Evolutionary conservation across 2,113 vertebrate species (phyloP).

Genomic region (Eretmochelys imbricata): DNA sequence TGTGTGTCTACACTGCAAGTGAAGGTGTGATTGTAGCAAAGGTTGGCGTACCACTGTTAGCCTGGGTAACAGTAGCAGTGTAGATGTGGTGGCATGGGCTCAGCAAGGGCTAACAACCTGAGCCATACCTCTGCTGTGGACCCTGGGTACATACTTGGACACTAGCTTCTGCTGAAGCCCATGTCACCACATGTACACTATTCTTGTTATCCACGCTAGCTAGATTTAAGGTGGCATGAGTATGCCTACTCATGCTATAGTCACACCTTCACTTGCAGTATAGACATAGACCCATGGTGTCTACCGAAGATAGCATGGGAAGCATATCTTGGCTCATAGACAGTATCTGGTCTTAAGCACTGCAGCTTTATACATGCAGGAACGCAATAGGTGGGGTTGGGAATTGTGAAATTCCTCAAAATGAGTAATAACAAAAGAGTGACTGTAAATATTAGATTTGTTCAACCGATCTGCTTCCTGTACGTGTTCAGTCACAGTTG

Average conservation of each 20-base stretch:
- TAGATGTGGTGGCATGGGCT: not conserved
- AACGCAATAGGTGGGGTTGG: not conserved
- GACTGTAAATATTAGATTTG: not conserved
- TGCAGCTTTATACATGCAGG: not conserved
- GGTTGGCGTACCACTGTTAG: not conserved
- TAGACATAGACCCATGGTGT: not conserved
- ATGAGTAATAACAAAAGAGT: not conserved
- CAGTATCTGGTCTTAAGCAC: not conserved
- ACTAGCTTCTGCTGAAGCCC: not conserved
- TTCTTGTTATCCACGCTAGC: not conserved
- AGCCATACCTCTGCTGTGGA: not conserved
- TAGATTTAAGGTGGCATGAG: not conserved
- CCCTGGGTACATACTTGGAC: not conserved
- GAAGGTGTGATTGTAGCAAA: not conserved
- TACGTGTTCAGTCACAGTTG: not conserved
- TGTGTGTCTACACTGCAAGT: not conserved
- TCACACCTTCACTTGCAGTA: not conserved
- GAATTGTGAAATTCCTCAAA: not conserved
- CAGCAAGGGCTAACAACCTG: not conserved
- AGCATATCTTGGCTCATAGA: not conserved
- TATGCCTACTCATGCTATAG: not conserved
- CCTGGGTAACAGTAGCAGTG: not conserved
- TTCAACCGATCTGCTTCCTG: not conserved
- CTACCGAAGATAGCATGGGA: not conserved
- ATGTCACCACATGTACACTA: not conserved